phyloP scores from a whole-genome alignment of 1,140 invertebrate species.

The Lordiphosa clarofinis region DNA sequence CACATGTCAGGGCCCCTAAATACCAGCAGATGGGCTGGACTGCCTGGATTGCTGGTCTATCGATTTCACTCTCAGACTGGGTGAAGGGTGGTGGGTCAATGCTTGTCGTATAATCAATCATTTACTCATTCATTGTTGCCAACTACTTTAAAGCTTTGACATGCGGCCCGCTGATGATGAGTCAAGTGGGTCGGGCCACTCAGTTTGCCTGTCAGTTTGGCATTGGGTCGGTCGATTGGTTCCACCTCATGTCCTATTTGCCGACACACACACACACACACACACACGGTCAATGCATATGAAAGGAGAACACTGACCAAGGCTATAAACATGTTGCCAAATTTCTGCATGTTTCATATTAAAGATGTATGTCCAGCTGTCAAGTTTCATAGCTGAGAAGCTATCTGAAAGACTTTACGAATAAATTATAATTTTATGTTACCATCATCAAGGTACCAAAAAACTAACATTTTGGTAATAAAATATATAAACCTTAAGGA shows the following conservation, averaged over 20 bases:
- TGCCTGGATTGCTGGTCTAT: no score
- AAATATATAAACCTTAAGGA: no score
- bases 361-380: no score
- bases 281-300: constrained; percentile 4
- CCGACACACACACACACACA: not conserved
- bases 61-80: no score
- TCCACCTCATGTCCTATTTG: not conserved
- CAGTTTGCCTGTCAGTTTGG: constrained; percentile 11
- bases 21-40: no score
- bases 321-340: not conserved
- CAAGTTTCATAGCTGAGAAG: no score
- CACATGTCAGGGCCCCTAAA: not conserved
- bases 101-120: constrained; percentile 41
- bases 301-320: not conserved
- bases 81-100: constrained; percentile 7
- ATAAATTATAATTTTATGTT: no score
- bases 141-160: constrained; percentile 45
- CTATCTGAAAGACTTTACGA: no score
- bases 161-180: constrained; percentile 21
- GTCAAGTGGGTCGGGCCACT: constrained; percentile 5
- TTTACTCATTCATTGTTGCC: constrained; percentile 40
- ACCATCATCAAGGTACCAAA: no score
- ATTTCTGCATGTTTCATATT: no score
- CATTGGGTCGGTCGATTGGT: constrained; percentile 5
- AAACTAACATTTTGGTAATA: no score